Percentiles rank a stretch among this genome's conserved stretches.
Conservation (phyloP, 2,888 invertebrate genomes). For the Eudemis profundana region DNA sequence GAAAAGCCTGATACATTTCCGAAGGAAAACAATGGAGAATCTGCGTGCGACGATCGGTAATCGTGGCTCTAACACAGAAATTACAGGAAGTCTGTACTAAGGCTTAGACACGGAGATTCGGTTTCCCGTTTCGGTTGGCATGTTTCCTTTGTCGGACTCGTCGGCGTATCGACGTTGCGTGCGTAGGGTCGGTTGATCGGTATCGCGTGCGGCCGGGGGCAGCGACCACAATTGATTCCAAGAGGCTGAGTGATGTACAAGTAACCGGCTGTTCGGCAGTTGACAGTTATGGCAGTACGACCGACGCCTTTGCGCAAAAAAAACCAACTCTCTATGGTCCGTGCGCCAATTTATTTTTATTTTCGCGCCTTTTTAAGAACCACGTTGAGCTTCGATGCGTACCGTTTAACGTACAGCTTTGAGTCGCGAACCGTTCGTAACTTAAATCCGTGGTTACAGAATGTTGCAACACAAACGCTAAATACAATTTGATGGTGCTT, state of each 20-base stretch:
- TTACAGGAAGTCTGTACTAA: slow-evolving; percentile 41
- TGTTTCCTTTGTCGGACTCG: slow-evolving; percentile 68
- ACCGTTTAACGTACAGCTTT: slow-evolving; percentile 2
- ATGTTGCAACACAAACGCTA: slow-evolving; percentile 48
- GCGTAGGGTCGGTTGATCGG: slow-evolving; percentile 76
- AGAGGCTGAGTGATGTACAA: slow-evolving; percentile 52
- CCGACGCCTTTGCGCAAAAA: slow-evolving; percentile 26
- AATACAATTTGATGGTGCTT: slow-evolving; percentile 54
- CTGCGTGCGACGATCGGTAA: slow-evolving; percentile 27
- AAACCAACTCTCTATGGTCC: slow-evolving; percentile 11
- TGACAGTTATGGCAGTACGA: slow-evolving; percentile 38
- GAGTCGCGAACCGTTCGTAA: slow-evolving; percentile 35
- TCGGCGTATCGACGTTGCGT: slow-evolving; percentile 67
- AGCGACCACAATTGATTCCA: slow-evolving; percentile 79
- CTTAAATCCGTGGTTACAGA: slow-evolving; percentile 37
- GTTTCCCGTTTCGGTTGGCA: slow-evolving; percentile 67
- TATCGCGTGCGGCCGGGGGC: slow-evolving; percentile 77
- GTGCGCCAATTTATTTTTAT: background rate
- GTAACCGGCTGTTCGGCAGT: slow-evolving; percentile 40
- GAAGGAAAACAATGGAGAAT: slow-evolving; percentile 23
- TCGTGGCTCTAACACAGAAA: slow-evolving; percentile 37
- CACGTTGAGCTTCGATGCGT: slow-evolving; percentile 5
- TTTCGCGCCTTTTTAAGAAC: slow-evolving; percentile 14
- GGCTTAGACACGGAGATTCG: slow-evolving; percentile 49
- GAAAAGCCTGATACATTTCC: background rate